Evolutionary conservation across 2,888 invertebrate species (phyloP), one percentile per base, ranked within the genome.

Genomic region (Drosophila subsilvestris): DNA sequence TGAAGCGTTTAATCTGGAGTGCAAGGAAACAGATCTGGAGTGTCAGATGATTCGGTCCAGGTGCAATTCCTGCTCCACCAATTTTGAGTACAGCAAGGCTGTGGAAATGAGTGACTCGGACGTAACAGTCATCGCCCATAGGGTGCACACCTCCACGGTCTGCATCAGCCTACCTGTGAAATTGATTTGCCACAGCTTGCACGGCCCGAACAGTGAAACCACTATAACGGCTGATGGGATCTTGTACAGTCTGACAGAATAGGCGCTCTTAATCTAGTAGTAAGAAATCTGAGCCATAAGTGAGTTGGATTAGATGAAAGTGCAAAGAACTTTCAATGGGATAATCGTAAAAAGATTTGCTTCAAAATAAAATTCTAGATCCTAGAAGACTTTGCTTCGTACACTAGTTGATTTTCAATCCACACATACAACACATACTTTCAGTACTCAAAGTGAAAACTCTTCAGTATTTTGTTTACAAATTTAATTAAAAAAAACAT

Each of bases 371-470:
- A 29, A 10, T 10, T 9, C 12, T 32, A 12, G 5, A 32, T 32
- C 32, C 12, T 32, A 32, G 32, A 10, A 32, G 10, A 12, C 32
- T 32, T 4, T 12, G 32, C 32, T 10, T 32, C 29, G 10, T 10
- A 29, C 0, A 29, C 10, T 10, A 29, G 29, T 10, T 12, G 10
- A 29, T 20, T 20, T 25, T 25, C 25, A 4, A 5, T 25, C 37
- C 2, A 37, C 0, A 37, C 12, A 32, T 12, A 37, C 4, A 2
- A 14, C 4, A 12, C 6, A 37, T 20, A 22, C 22, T 47, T 47
- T 47, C 47, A 47, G 22, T 47, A 47, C n/a, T 7, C 25, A 48
- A 48, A 48, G 22, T 20, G 45, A 47, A 20, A 12, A 20, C 51
- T 14, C 12, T 32, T 17, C 32, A 10, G 10, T 32, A 37, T 14